Percentiles rank a stretch among this genome's conserved stretches.
These are phyloP conservation scores for Sphaerophoria rueppellii DNA, from an alignment of 2,888 invertebrate genomes.

Conservation along the genomic window DNA sequence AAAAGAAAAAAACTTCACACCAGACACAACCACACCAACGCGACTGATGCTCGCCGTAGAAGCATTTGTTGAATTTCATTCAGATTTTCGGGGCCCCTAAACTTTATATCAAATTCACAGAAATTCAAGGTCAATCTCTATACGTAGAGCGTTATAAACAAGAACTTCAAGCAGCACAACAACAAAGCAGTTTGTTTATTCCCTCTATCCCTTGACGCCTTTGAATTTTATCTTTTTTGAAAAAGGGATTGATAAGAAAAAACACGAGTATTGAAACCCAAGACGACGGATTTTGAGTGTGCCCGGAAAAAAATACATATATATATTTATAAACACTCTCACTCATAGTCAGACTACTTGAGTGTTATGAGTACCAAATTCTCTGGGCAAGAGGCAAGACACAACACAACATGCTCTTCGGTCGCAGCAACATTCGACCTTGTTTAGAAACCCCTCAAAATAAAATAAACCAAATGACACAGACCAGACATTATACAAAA, in stretches of 20 bases:
- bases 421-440: constrained; percentile 24
- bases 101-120: constrained; percentile 64
- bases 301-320: no score
- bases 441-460: constrained; percentile 31
- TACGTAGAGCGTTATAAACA: constrained; percentile 14
- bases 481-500: constrained; percentile 12
- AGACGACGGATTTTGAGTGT: constrained; percentile 26
- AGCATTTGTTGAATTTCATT: constrained; percentile 46
- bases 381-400: constrained; percentile 16
- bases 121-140: constrained; percentile 70
- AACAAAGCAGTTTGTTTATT: constrained; percentile 20
- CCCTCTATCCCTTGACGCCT: neutral
- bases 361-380: constrained; percentile 30
- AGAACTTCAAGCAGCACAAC: constrained; percentile 25
- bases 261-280: constrained; percentile 50
- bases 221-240: neutral
- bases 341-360: constrained; percentile 34
- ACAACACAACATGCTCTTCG: neutral
- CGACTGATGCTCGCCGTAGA: no score
- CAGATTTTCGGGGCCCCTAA: constrained; percentile 58
- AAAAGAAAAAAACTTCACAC: neutral
- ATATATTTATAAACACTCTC: constrained; percentile 2
- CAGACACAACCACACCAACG: constrained; percentile 22
- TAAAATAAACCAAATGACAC: constrained; percentile 34
- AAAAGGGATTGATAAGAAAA: constrained; percentile 29